Base-by-base conservation (phyloP, 2,113 vertebrate species). In the Corydoras maculifer region DNA sequence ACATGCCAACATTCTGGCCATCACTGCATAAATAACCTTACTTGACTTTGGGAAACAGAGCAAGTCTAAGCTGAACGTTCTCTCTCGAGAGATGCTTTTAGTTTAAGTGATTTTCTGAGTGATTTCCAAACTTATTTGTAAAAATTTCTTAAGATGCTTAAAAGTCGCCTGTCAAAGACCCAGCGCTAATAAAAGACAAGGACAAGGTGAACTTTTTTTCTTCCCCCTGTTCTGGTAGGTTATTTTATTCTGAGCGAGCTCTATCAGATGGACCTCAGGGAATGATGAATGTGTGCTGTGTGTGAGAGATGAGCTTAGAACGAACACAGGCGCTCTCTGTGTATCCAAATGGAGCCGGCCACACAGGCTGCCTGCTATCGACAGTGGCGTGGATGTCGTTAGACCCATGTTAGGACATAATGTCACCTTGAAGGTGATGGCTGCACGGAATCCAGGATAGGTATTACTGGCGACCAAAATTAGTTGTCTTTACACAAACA, bases 341-440 rank as follows among this genome's bases (percentile, higher is more conserved):
- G 18, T 68, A 12, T 62, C 55, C 30, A 70, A 55, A 75, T 58
- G 65, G 35, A 43, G 35, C 35, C 35, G 35, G 35, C 35, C 35
- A 43, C 35, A 43, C 35, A 43, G 35, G 35, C 35, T 43, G 35
- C 35, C 35, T 43, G 67, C 69, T 75, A 61, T 75, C 6, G 18
- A 51, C 65, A 66, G 6, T 13, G 32, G 9, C 3, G 60, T 35
- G 59, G 58, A 59, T 62, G n/a, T 9, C 43, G 60, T 68, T 78
- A 75, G 32, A 60, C 14, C 25, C 61, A 43, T 30, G 62, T 29
- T 70, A 65, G 48, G 53, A 13, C 63, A 53, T 53, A 14, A 55
- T 9, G 54, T 31, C 18, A 15, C 59, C 51, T 59, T 58, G 63
- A 78, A 71, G 76, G 76, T 67, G 71, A 78, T 12, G 32, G 54